phyloP scores from a whole-genome alignment of 2,113 vertebrate genomes.

The Bettongia penicillata region DNA sequence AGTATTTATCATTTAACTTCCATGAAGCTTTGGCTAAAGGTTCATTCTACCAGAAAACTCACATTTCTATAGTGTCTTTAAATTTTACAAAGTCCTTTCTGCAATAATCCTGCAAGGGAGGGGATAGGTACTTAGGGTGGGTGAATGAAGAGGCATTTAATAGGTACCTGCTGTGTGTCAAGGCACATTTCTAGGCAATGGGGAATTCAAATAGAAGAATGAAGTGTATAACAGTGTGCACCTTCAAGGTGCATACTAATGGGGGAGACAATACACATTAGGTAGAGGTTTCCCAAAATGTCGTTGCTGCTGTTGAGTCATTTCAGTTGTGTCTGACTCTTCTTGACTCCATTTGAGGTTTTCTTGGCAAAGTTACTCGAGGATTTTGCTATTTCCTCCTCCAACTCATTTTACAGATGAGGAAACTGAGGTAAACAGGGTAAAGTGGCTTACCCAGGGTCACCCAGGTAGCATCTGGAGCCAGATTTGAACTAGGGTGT shows the following conservation, averaged over 20 bases:
- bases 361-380: too few relatives aligned
- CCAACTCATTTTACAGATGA: too few relatives aligned
- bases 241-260: neutral
- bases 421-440: too few relatives aligned
- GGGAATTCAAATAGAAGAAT: neutral
- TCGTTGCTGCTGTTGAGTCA: neutral
- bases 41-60: neutral
- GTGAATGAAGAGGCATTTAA: neutral
- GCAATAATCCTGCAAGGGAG: neutral
- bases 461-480: too few relatives aligned
- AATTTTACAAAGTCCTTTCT: neutral
- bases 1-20: neutral
- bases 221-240: neutral
- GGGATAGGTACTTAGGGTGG: neutral
- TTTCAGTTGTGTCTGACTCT: too few relatives aligned
- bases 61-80: neutral
- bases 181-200: neutral
- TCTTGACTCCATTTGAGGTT: too few relatives aligned
- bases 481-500: too few relatives aligned
- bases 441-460: too few relatives aligned
- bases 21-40: neutral
- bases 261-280: neutral
- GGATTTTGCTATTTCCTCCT: too few relatives aligned
- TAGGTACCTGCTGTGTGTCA: neutral
- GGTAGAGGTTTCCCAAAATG: neutral